Evolutionary conservation across 2,888 invertebrate species (phyloP), one percentile per base, ranked within the genome.

Genomic region (Philereme vetulata): DNA sequence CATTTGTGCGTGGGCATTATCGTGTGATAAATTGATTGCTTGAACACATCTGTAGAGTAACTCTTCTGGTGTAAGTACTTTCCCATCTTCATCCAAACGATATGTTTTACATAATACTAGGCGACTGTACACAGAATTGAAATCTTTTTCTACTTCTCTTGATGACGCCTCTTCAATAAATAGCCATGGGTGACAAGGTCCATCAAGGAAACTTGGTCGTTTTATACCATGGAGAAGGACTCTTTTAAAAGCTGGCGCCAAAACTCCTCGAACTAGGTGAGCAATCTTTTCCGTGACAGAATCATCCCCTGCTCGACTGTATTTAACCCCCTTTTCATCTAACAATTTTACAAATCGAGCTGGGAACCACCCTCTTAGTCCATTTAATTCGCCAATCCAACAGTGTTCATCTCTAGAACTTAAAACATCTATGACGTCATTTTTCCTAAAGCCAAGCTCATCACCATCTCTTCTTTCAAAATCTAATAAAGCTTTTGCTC

Each of bases 401-500:
- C 99, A 99, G 83, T 99, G 98, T 80, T 99, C 99, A 91, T 99
- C 99, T 85, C 98, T 97, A 81, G 98, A 98, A 78, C 98, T 98
- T 34, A 99, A 95, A 47, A 99, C 97, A 53, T 98, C 99, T 56
- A 99, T 98, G 43, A 99, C 97, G 86, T 99, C 99, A 92, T 99
- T 99, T 87, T 98, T 99, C 54, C 98, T 94, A 86, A 99, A 99
- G 6, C 99, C 99, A 56, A 99, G 89, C 86, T 99, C 99, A 92
- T 99, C 99, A 71, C 99, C 99, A 88, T 99, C 99, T 80, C 98
- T 97, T 67, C 99, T 94, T 87, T 99, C 99, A 93, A 99, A 99
- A 92, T 99, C 99, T 74, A 99, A 93, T 65, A 99, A 90, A 1
- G 99, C 99, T 88, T 99, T 98, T 4, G 99, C 99, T 69, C 99